These are phyloP conservation scores for Champsocephalus esox DNA, from an alignment of 2,797 vertebrate species.

Conservation along the genomic window DNA sequence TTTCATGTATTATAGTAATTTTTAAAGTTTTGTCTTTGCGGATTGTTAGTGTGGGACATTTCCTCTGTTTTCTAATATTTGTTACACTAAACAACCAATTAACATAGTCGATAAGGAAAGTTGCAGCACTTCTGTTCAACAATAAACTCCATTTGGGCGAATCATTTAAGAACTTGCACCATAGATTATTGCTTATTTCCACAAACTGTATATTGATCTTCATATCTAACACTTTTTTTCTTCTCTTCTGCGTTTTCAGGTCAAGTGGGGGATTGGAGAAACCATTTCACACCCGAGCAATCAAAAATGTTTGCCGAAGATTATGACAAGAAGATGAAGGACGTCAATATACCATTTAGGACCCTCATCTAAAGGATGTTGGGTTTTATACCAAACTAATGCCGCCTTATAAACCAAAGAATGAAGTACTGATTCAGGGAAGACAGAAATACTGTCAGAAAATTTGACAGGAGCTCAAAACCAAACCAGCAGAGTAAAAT, in stretches of 20 bases:
- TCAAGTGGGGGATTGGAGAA: conserved; percentile 88
- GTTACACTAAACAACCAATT: background rate
- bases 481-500: conserved; percentile 4
- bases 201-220: background rate
- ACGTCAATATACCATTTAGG: conserved; percentile 79
- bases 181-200: background rate
- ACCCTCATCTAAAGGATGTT: conserved; percentile 63
- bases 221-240: conserved; percentile 3
- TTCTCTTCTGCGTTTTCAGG: conserved; percentile 66
- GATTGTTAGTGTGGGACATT: background rate
- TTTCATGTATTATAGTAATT: background rate
- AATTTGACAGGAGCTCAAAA: conserved; percentile 19
- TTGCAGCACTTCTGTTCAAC: background rate
- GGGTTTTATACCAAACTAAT: background rate
- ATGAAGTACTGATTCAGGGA: conserved; percentile 6
- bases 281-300: conserved; percentile 85
- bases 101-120: background rate
- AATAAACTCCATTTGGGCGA: background rate
- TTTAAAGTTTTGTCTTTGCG: background rate
- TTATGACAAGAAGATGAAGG: conserved; percentile 85
- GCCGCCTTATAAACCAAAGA: conserved; percentile 47
- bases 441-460: conserved; percentile 9
- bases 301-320: conserved; percentile 85
- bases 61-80: background rate
- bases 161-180: background rate